Conservation (phyloP, 2,113 vertebrate species). For the Gorsachius goisagi region DNA sequence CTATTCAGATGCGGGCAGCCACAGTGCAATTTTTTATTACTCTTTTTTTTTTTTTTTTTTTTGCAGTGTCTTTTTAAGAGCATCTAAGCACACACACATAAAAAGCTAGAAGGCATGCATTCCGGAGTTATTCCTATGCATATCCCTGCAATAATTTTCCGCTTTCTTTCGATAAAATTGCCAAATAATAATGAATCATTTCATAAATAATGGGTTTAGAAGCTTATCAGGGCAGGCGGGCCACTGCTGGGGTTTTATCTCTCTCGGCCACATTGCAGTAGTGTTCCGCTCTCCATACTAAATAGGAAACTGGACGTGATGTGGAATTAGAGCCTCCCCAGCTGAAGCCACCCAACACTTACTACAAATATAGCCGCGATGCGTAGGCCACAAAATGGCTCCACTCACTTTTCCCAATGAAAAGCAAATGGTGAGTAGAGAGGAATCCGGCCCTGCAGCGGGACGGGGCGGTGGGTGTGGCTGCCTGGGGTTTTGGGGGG, state of each 20-base stretch:
- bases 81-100: slow-evolving; percentile 65
- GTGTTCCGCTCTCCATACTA: slow-evolving; percentile 91
- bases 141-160: slow-evolving; percentile 80
- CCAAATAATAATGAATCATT: slow-evolving; percentile 96
- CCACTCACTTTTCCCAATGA: slow-evolving; percentile 87
- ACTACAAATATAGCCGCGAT: slow-evolving; percentile 80
- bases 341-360: slow-evolving; percentile 78
- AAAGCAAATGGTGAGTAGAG: slow-evolving; percentile 84
- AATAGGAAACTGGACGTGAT: slow-evolving; percentile 86
- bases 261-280: slow-evolving; percentile 89
- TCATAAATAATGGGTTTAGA: slow-evolving; percentile 94
- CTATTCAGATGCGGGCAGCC: slow-evolving; percentile 57
- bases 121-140: slow-evolving; percentile 74
- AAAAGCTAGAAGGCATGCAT: slow-evolving; percentile 71
- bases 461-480: neutral
- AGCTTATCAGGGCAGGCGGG: slow-evolving; percentile 91
- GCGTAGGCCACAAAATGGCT: slow-evolving; percentile 94
- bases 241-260: slow-evolving; percentile 89
- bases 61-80: slow-evolving; percentile 60
- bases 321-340: slow-evolving; percentile 84
- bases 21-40: slow-evolving; percentile 56
- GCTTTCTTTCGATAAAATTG: slow-evolving; percentile 89
- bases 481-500: neutral
- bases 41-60: neutral
- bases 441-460: neutral